These are phyloP conservation scores for Tinea trinotella DNA, from an alignment of 2,888 invertebrate species.

Conservation along the genomic window DNA sequence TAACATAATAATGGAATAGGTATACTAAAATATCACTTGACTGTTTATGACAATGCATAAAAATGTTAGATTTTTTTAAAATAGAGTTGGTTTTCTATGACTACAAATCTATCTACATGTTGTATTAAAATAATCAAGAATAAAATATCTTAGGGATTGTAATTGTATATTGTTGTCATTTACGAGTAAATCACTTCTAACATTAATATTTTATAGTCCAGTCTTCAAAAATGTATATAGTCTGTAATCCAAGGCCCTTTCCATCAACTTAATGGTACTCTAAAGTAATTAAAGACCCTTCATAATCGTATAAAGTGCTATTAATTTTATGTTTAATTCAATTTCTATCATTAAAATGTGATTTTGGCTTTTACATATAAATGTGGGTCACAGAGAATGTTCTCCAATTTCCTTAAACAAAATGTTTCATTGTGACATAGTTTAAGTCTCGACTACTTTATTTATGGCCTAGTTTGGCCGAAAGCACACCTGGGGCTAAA, in stretches of 20 bases:
- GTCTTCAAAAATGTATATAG: neutral
- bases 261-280: conserved; percentile 46
- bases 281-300: conserved; percentile 47
- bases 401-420: neutral
- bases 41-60: too few species aligned
- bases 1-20: too few species aligned
- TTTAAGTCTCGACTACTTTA: neutral
- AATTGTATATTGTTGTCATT: too few species aligned
- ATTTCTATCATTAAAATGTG: conserved; percentile 23
- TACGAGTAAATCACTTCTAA: too few species aligned
- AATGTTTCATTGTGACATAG: neutral
- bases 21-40: too few species aligned
- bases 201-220: neutral
- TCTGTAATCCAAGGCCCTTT: conserved; percentile 1
- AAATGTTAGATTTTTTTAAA: too few species aligned
- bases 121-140: too few species aligned
- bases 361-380: neutral
- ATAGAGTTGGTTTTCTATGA: too few species aligned
- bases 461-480: neutral
- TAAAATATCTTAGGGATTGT: too few species aligned
- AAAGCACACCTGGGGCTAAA: neutral
- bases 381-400: neutral
- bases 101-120: too few species aligned
- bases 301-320: conserved; percentile 57
- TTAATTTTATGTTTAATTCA: conserved; percentile 53